Evolutionary conservation across 37 sponge, comb jelly and placozoan species (phyloP).

Genomic region (Aphrocallistes beatrix): DNA sequence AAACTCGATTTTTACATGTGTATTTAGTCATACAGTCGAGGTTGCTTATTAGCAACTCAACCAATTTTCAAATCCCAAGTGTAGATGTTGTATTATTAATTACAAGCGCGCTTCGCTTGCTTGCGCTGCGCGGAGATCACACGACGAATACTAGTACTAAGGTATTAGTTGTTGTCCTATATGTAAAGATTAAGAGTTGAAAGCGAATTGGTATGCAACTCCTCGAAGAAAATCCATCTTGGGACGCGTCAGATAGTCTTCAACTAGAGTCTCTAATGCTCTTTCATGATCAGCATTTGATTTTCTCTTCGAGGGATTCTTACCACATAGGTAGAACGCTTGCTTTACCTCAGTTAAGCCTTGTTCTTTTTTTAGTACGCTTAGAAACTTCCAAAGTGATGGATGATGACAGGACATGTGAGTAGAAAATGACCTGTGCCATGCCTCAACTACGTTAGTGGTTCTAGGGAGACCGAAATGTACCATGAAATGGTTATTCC

Average conservation of each 20-base stretch:
- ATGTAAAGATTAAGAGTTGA: not conserved
- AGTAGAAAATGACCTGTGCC: not conserved
- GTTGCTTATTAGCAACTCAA: too few relatives aligned
- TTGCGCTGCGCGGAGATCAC: too few relatives aligned
- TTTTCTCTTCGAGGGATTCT: not conserved
- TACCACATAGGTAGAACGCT: not conserved
- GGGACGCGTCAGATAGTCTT: not conserved
- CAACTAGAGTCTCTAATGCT: not conserved
- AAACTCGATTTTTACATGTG: too few relatives aligned
- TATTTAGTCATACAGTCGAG: too few relatives aligned
- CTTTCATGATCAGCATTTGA: not conserved
- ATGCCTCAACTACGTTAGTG: not conserved
- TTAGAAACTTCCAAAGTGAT: not conserved
- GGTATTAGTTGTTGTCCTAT: too few relatives aligned
- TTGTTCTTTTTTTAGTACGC: not conserved
- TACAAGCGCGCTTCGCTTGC: too few relatives aligned
- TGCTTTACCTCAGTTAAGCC: not conserved
- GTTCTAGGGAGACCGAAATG: not conserved
- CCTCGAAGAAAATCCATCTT: not conserved
- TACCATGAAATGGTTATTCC: not conserved
- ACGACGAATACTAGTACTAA: too few relatives aligned
- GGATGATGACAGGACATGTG: not conserved
- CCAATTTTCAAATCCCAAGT: too few relatives aligned
- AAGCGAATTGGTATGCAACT: conserved; percentile 4
- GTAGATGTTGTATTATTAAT: too few relatives aligned